Conservation (phyloP, 1,140 invertebrate species). For the Phenacoccus solenopsis region DNA sequence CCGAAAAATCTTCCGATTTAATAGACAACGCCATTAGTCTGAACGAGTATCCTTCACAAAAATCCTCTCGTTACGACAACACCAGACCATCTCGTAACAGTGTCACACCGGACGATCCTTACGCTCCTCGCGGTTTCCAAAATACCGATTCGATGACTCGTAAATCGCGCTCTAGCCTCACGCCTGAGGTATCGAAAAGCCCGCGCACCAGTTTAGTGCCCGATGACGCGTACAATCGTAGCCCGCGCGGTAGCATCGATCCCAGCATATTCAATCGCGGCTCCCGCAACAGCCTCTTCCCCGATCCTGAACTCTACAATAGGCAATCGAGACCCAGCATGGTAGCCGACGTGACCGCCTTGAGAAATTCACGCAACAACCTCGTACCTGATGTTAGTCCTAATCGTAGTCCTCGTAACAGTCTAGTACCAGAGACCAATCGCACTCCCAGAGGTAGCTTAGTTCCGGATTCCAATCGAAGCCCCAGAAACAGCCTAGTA, state of each 20-base stretch:
- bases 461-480: constrained; percentile 41
- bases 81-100: background rate
- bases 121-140: background rate
- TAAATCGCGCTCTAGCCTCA: background rate
- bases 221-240: constrained; percentile 29
- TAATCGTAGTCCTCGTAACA: constrained; percentile 44
- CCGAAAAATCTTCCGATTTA: background rate
- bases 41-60: background rate
- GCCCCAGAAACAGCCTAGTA: constrained; percentile 46
- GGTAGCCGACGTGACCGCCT: background rate
- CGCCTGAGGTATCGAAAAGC: constrained; percentile 33
- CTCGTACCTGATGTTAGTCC: constrained; percentile 31
- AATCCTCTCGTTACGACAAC: background rate
- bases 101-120: background rate
- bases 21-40: background rate
- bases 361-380: constrained; percentile 36
- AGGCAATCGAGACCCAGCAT: background rate
- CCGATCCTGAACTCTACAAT: constrained; percentile 4
- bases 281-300: background rate
- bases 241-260: constrained; percentile 22
- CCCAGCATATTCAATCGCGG: background rate
- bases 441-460: constrained; percentile 35
- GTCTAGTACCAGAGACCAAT: constrained; percentile 40
- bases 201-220: constrained; percentile 49
- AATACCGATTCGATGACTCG: background rate